Conservation (phyloP, 1,140 invertebrate species). For the Pectinophora gossypiella region DNA sequence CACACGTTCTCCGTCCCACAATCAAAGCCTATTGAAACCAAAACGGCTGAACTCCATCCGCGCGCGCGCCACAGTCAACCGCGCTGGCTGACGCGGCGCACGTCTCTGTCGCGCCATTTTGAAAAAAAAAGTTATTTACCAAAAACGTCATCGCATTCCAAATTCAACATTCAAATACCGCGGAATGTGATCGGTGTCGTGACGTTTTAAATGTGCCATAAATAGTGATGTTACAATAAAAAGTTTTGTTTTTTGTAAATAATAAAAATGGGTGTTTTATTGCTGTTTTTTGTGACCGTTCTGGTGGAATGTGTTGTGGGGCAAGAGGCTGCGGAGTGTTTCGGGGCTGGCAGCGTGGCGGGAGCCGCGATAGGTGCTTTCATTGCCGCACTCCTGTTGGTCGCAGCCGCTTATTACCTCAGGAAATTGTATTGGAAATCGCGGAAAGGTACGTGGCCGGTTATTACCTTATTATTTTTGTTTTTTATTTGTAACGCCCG, state of each 20-base stretch:
- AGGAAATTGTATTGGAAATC: conserved; percentile 70
- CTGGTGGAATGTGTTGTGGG: conserved; percentile 61
- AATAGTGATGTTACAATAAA: conserved; percentile 50
- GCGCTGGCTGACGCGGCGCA: conserved; percentile 57
- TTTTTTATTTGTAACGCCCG: conserved; percentile 11
- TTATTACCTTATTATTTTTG: conserved; percentile 3
- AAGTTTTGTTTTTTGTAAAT: not conserved
- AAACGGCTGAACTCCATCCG: conserved; percentile 20
- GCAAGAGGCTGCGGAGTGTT: conserved; percentile 62
- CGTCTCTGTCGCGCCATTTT: conserved; percentile 28
- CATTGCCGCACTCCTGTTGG: conserved; percentile 55
- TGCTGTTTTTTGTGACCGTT: conserved; percentile 60
- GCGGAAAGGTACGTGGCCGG: conserved; percentile 55
- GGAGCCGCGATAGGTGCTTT: conserved; percentile 68
- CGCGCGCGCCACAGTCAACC: conserved; percentile 42
- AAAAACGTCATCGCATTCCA: conserved; percentile 34
- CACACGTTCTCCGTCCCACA: conserved; percentile 58
- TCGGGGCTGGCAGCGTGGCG: conserved; percentile 65
- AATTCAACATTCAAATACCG: conserved; percentile 36
- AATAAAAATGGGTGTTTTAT: conserved; percentile 56
- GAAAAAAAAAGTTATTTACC: conserved; percentile 25
- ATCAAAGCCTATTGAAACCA: conserved; percentile 52
- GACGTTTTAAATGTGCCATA: conserved; percentile 55
- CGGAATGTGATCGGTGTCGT: conserved; percentile 51
- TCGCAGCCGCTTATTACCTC: conserved; percentile 57